Evolutionary conservation across 2,888 invertebrate species (phyloP), one percentile per base, ranked within the genome.

Genomic region (Drosophila meridionalis): DNA sequence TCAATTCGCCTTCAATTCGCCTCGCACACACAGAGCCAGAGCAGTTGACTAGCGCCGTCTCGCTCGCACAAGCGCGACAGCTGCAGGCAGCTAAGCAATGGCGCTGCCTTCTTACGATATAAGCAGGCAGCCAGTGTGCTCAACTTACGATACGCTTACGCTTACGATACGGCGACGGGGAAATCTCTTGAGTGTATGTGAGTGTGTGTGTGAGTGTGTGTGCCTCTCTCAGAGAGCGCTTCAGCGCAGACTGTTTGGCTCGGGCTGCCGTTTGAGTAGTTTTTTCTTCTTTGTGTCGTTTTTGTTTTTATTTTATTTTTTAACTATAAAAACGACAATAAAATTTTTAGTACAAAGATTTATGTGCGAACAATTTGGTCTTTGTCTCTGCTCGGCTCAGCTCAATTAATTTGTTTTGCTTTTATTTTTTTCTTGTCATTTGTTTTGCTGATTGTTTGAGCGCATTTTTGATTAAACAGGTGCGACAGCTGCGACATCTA

Each of bases 321-420:
- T 72, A 80, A 86, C 87, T 87, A 87, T 87, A 87, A 87, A 87
- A 87, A 87, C 80, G 87, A 89, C 87, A 87, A 89, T 87, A 87
- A 89, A 89, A 85, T 85, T 87, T 87, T 87, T 90, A 90, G 90
- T 88, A 83, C 86, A 82, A 90, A 92, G 91, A 91, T 91, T 91
- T 91, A 91, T 91, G 91, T 91, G 91, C 84, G 91, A 91, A 91
- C 89, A 87, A 83, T 89, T 91, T 90, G 73, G 67, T 45, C 70
- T 76, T 63, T 60, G 69, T 62, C 61, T 42, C 52, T 36, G 50
- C 9, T 45, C 40, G 7, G 42, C 45, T 53, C 64, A 36, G 65
- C 58, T 78, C 76, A 79, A 80, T 80, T 80, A 80, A 76, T 80
- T 78, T 64, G 63, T 71, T 69, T 69, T 69, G 60, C 67, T 78